Evolutionary conservation across 2,113 vertebrate genomes (phyloP).

Genomic region (Microcebus ravelobensis): DNA sequence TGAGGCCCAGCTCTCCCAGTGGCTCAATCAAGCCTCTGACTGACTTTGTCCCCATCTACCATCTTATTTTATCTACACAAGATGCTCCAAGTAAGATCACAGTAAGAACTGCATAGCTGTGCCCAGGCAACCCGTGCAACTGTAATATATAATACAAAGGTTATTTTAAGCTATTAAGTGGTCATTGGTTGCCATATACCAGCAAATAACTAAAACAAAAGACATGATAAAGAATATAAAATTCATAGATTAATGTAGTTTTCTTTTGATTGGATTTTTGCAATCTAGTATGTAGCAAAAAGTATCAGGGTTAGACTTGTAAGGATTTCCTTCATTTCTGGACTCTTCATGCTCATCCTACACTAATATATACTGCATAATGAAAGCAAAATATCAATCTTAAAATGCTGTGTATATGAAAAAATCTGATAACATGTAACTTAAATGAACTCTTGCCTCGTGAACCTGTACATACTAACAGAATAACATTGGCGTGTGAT

Average conservation of each 20-base stretch:
- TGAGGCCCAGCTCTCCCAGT: neutral
- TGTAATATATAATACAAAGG: neutral
- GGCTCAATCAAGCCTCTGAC: neutral
- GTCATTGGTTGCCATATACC: neutral
- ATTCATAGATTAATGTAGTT: neutral
- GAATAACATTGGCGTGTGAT: neutral
- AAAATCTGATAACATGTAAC: neutral
- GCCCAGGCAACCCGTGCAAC: neutral
- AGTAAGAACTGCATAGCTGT: neutral
- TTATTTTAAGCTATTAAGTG: neutral
- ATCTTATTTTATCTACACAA: neutral
- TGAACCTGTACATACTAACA: neutral
- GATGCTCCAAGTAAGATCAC: neutral
- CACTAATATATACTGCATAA: neutral
- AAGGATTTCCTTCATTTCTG: neutral
- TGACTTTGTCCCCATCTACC: neutral
- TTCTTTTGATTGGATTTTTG: neutral
- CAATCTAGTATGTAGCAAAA: neutral
- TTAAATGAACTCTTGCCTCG: neutral
- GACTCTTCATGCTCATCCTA: neutral
- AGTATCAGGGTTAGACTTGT: neutral
- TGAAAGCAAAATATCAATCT: neutral
- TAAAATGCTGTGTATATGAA: neutral
- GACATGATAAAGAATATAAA: neutral
- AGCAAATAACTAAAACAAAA: neutral